Evolutionary conservation across 1,140 invertebrate species (phyloP), one percentile per base, ranked within the genome.

Genomic region (Microvelia longipes): DNA sequence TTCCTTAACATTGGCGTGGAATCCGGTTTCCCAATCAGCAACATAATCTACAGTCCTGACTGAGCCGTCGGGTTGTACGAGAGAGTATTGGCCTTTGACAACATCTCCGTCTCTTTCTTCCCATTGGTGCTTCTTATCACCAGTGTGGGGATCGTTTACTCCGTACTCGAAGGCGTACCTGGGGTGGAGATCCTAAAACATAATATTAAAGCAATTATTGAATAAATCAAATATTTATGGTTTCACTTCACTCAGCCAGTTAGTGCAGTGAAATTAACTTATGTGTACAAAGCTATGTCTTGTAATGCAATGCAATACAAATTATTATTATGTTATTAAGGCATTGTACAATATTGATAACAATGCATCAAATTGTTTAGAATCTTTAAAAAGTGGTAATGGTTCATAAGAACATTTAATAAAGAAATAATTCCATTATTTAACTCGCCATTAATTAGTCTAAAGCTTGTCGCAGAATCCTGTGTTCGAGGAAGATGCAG

Each of bases 1-100:
- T 76, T 89, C 89, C 76, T 83, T 85, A 13, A 90, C 88, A 75
- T 85, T 82, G 64, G 88, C 88, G 79, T 90, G 88, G 80, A 91
- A 90, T 77, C 88, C 88, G 69, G 86, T 88, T 75, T 89, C 85
- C 80, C 87, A 88, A 75, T 90, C 88, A n/a, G 88, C 87, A 65
- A 87, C 84, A 78, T 91, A 91, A 78, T 88, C 85, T 26, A 90
- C 89, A 0, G 85, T 89, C 71, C 89, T 83, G 67, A 88, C 84
- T 69, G 88, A 87, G 69, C 89, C 89, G 79, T 90, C 89, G 50
- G 89, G 88, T 77, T 90, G 89, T 71, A 88, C 87, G 73, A 90
- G 79, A 5, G 86, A 88, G 79, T 91, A 91, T 75, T 90, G 86
- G 73, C 89, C 89, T 62, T 83, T 83, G 1, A 87, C 84, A 72